Percentiles rank a stretch among this genome's conserved stretches.
phyloP scores from a whole-genome alignment of 2,888 invertebrate species.

The Troglohyphantes excavatus region DNA sequence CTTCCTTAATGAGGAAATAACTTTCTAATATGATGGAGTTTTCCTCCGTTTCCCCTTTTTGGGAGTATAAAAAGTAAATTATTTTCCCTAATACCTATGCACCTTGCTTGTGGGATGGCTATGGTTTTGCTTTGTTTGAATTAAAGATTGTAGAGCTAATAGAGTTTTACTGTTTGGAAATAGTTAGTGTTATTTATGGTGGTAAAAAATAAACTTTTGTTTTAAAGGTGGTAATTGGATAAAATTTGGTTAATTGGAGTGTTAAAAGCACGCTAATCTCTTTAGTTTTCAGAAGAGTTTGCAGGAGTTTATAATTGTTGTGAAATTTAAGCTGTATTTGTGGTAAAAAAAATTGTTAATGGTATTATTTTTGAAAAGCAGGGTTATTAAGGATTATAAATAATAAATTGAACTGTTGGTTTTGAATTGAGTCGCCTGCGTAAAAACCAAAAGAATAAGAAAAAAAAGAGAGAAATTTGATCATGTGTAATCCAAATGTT shows the following conservation, averaged over 20 bases:
- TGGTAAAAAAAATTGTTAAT: too few species aligned
- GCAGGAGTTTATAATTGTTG: too few species aligned
- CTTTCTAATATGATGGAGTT: slow-evolving; percentile 1
- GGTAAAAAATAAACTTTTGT: background rate
- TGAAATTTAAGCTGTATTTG: too few species aligned
- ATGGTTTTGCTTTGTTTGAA: background rate
- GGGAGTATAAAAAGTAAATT: background rate
- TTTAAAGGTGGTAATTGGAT: background rate
- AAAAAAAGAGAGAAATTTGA: too few species aligned
- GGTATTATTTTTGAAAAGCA: too few species aligned
- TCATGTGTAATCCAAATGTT: too few species aligned
- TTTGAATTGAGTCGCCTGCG: too few species aligned
- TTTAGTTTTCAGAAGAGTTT: too few species aligned
- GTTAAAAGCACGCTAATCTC: background rate
- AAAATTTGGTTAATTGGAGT: background rate
- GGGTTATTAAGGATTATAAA: too few species aligned
- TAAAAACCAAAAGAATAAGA: too few species aligned
- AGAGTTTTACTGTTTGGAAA: background rate
- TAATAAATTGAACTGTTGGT: too few species aligned
- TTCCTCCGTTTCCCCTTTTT: background rate
- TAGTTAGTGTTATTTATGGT: background rate
- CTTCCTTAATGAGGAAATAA: slow-evolving; percentile 2
- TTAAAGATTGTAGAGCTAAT: background rate
- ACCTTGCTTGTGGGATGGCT: background rate
- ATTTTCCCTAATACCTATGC: background rate